phyloP scores from a whole-genome alignment of 2,797 vertebrate genomes.

The Champsocephalus esox region DNA sequence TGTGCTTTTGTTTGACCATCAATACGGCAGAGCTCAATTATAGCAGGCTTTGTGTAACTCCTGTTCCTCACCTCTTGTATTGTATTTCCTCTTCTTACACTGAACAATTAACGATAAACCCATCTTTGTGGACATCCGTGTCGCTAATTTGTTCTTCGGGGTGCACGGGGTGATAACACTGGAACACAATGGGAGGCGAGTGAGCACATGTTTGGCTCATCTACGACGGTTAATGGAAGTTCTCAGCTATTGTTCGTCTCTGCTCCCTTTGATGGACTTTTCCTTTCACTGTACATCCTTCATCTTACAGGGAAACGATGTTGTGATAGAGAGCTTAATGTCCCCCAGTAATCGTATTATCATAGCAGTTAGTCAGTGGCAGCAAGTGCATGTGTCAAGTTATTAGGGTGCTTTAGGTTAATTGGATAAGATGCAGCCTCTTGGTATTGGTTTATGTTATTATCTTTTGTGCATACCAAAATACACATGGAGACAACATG shows the following conservation, averaged over 20 bases:
- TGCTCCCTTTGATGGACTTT: conserved; percentile 41
- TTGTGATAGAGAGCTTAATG: conserved; percentile 43
- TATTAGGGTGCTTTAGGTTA: conserved; percentile 38
- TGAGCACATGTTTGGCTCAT: conserved; percentile 42
- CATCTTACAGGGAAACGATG: conserved; percentile 36
- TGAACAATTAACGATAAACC: conserved; percentile 43
- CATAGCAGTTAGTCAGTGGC: conserved; percentile 46
- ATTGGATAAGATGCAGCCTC: conserved; percentile 15
- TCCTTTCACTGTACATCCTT: conserved; percentile 30
- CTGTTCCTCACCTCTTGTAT: conserved; percentile 45
- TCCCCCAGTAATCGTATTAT: conserved; percentile 49
- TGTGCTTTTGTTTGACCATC: conserved; percentile 53
- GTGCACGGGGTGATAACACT: conserved; percentile 62
- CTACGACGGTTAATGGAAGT: conserved; percentile 51
- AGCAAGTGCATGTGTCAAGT: conserved; percentile 39
- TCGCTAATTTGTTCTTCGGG: conserved; percentile 48
- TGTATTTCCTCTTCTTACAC: conserved; percentile 45
- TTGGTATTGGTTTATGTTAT: conserved; percentile 8
- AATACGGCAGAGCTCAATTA: conserved; percentile 60
- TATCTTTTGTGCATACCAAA: conserved; percentile 14
- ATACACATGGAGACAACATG: neutral
- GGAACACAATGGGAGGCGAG: conserved; percentile 46
- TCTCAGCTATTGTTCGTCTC: conserved; percentile 40
- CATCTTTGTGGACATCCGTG: conserved; percentile 44
- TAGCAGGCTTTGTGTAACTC: conserved; percentile 53